Evolutionary conservation across 1,140 invertebrate genomes (phyloP).

Genomic region (Trachelipus rathkii): DNA sequence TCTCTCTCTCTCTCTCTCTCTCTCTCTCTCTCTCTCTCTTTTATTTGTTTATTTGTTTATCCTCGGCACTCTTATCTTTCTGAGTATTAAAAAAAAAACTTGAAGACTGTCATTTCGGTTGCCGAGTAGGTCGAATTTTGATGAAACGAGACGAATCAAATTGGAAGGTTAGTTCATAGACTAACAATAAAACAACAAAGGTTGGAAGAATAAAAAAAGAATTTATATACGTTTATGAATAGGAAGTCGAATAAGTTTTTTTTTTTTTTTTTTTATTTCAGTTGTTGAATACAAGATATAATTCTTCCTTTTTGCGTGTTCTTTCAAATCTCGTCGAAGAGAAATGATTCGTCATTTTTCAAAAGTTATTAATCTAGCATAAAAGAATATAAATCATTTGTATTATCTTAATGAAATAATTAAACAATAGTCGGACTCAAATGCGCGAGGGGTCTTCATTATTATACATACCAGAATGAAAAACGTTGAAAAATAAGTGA

Average conservation of each 20-base stretch:
- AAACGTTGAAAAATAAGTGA: constrained; percentile 8
- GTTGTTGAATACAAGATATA: constrained; percentile 2
- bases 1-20: too few species aligned
- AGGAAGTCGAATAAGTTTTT: constrained; percentile 1
- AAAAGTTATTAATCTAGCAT: constrained; percentile 7
- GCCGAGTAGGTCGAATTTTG: not conserved
- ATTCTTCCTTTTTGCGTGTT: constrained; percentile 8
- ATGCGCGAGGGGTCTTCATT: constrained; percentile 10
- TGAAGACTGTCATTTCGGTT: not conserved
- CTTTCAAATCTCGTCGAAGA: not conserved
- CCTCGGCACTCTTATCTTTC: not conserved
- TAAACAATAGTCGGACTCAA: not conserved
- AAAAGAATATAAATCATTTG: constrained; percentile 14
- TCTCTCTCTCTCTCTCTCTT: too few species aligned
- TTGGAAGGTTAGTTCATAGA: constrained; percentile 1
- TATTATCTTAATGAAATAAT: constrained; percentile 14
- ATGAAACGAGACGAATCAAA: constrained; percentile 1
- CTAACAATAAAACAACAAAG: constrained; percentile 7
- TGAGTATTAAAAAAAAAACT: not conserved
- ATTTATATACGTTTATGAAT: constrained; percentile 10
- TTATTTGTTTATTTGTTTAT: too few species aligned
- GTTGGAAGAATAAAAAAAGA: not conserved
- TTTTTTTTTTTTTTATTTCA: not conserved
- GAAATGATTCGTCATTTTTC: constrained; percentile 6
- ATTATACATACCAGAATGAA: not conserved